A percentile compares a stretch with the other conserved stretches of the same genome.
These are phyloP conservation scores for Takifugu bimaculatus DNA, from an alignment of 2,113 vertebrate species.

Conservation along the genomic window DNA sequence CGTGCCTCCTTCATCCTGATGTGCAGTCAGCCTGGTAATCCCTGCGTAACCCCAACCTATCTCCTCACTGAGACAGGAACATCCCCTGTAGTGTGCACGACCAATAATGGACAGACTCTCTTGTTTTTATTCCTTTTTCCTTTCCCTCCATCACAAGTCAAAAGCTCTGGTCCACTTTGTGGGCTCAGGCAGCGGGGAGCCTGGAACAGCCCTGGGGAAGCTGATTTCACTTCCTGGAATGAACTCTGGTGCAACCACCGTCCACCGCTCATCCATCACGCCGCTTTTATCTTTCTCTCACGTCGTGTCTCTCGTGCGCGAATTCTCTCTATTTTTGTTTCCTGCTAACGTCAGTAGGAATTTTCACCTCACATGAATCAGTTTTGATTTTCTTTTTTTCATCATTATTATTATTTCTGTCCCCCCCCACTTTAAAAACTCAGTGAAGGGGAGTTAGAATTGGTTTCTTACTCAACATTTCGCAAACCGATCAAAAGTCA, in stretches of 20 bases:
- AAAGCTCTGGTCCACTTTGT: constrained; percentile 17
- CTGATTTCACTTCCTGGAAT: constrained; percentile 56
- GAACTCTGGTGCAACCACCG: constrained; percentile 39
- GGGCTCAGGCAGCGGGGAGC: constrained; percentile 19
- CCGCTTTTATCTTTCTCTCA: constrained; percentile 32
- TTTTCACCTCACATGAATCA: too few species aligned
- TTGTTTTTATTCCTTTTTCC: constrained; percentile 4
- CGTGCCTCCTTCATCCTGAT: constrained; percentile 16
- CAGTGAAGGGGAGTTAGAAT: too few species aligned
- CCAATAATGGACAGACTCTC: constrained; percentile 28
- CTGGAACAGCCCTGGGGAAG: constrained; percentile 53
- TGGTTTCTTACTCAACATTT: too few species aligned
- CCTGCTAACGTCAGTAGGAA: neutral
- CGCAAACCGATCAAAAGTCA: too few species aligned
- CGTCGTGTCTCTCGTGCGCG: neutral
- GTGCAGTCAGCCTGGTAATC: constrained; percentile 17
- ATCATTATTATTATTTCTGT: too few species aligned
- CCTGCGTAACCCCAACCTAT: constrained; percentile 1
- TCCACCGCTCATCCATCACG: constrained; percentile 49
- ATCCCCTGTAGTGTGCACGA: constrained; percentile 24
- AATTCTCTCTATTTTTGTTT: constrained; percentile 8
- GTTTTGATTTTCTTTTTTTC: too few species aligned
- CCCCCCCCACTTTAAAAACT: too few species aligned
- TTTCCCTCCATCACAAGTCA: constrained; percentile 36
- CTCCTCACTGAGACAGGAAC: constrained; percentile 1